Conservation (phyloP, 1,140 invertebrate genomes). For the Glomeris maerens region DNA sequence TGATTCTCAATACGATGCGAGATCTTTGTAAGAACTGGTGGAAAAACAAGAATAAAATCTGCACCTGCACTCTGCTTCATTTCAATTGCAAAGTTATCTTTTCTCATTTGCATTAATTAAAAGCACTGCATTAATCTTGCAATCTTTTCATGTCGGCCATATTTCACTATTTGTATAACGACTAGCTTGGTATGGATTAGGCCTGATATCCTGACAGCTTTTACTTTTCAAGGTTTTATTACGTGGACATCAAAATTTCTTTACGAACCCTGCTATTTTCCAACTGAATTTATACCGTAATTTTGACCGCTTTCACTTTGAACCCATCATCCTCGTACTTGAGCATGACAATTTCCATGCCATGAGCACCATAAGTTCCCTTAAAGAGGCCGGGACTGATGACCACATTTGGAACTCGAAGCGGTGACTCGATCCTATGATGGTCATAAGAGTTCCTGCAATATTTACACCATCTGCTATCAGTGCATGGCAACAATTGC, state of each 20-base stretch:
- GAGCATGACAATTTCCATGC: conserved; percentile 18
- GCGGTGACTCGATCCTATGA: neutral
- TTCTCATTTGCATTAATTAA: too few species aligned
- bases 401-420: neutral
- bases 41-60: conserved; percentile 1
- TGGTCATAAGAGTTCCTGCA: conserved; percentile 3
- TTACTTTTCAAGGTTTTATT: too few species aligned
- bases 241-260: too few species aligned
- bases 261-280: too few species aligned
- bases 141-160: too few species aligned
- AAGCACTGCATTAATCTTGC: too few species aligned
- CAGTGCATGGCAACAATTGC: neutral
- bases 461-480: neutral
- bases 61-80: too few species aligned
- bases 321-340: conserved; percentile 12
- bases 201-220: too few species aligned
- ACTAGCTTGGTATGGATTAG: too few species aligned
- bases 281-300: conserved; percentile 16
- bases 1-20: neutral
- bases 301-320: conserved; percentile 15
- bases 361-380: conserved; percentile 21
- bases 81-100: too few species aligned
- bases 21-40: too few species aligned
- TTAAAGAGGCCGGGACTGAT: conserved; percentile 21
- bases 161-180: too few species aligned